Base-by-base conservation (phyloP, 2,888 invertebrate genomes). In the Leucoma salicis region DNA sequence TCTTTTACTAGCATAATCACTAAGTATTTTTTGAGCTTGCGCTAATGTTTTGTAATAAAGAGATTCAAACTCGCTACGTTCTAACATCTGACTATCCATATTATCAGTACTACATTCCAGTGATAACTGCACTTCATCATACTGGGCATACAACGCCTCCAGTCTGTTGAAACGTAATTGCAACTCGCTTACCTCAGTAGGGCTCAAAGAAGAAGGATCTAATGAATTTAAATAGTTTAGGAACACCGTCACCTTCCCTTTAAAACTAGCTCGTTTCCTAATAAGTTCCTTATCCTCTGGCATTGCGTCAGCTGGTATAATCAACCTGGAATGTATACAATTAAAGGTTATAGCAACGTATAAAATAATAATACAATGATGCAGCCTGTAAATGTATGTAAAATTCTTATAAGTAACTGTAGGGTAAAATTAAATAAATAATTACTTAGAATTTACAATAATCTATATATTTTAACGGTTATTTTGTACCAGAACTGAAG, bases 111-210 rank as follows among this genome's bases (percentile, higher is more conserved):
- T 24, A 31, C 49, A 55, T 29, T 57, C 59, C 7, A 54, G 35
- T 24, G 21, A 10, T 21, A 44, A 34, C 29, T 63, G 56, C 7
- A 56, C 50, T 34, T 55, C 52, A 31, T 60, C 57, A 21, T 47
- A 63, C 16, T 48, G 42, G 0, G 39, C 35, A 39, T 51, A 57
- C 21, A 58, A 42, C 2, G 18, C 1, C 21, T 54, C 47, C 0
- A 55, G 40, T 16, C 45, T 52, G 37, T 35, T 41, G 5, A 52
- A 29, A 13, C 55, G 45, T 11, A 56, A 42, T 12, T 55, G 52
- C 21, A 58, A 48, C 18, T 56, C 52, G 16, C 13, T 46, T 12
- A 36, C 42, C 14, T 36, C 41, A 13, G 35, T 21, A 12, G 31
- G 8, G 7, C 11, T 37, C 28, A 52, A 29, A 0, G 3, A 5